These are phyloP conservation scores for Macrochelys suwanniensis DNA, from an alignment of 2,797 vertebrate genomes.

Conservation along the genomic window DNA sequence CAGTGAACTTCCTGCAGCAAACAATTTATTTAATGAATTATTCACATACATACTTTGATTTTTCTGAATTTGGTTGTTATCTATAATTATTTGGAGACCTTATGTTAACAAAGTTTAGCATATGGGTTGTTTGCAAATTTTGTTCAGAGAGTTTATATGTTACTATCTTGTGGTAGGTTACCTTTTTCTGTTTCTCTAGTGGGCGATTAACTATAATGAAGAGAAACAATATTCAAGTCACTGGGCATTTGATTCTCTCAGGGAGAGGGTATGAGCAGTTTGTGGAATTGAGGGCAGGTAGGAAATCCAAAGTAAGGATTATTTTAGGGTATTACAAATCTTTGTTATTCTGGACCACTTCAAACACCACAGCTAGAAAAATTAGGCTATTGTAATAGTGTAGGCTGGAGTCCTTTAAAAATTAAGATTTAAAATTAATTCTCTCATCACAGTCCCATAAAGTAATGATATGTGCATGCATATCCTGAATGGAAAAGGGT, in stretches of 20 bases:
- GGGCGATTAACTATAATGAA: not conserved
- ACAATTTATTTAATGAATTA: conserved; percentile 12
- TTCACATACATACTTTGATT: conserved; percentile 16
- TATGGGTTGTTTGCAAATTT: not conserved
- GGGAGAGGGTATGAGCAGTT: not conserved
- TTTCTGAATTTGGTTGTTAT: not conserved
- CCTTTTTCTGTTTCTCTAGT: not conserved
- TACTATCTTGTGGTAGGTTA: not conserved
- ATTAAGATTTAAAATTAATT: not conserved
- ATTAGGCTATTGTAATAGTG: not conserved
- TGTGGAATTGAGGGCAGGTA: not conserved
- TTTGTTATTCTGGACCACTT: not conserved
- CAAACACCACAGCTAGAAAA: not conserved
- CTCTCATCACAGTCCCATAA: not conserved
- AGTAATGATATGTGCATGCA: not conserved
- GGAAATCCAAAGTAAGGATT: not conserved
- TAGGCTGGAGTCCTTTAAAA: not conserved
- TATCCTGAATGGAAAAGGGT: not conserved
- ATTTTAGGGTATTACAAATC: not conserved
- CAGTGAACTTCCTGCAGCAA: not conserved
- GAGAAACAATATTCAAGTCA: not conserved
- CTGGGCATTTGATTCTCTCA: not conserved
- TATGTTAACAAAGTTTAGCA: conserved; percentile 22
- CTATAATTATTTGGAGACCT: conserved; percentile 36
- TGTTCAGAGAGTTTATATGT: conserved; percentile 9